Base-by-base conservation (phyloP, 2,113 vertebrate genomes). In the Halcyon malimbica region DNA sequence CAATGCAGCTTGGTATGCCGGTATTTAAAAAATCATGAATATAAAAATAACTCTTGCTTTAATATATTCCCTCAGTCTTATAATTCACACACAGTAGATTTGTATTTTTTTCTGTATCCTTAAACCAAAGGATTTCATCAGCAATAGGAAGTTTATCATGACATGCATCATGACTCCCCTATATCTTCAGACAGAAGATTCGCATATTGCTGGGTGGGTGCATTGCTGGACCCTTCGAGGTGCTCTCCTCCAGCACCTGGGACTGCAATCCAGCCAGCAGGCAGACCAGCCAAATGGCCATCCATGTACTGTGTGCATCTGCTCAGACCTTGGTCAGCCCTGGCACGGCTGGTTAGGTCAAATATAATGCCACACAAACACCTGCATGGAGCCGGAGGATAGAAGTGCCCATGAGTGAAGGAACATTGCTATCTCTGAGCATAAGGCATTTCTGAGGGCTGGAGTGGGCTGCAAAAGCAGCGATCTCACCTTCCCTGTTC, bases 381-480 rank as follows among this genome's bases (percentile, higher is more conserved):
- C 9, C 33, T 35, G 31, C 24, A 50, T 1, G 24, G 37, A 64
- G 17, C 4, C 1, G 1, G 73, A 71, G 31, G 56, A 46, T 5
- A 18, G 37, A 83, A 24, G 16, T 48, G 29, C 28, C 0, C 0
- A 5, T 44, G 41, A 18, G 8, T 1, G 3, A 64, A 82, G 28
- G 11, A 71, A 4, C 25, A 29, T 9, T 76, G 35, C 23, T 73
- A 11, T 19, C 15, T 37, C 57, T 63, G 20, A 50, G 14, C 19
- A 5, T 0, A 0, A 42, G 11, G 48, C 1, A 1, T 2, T 86
- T 31, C 25, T 76, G 53, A 53, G 69, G 50, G 31, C 28, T 64
- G 54, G 15, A 54, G 21, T 31, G 46, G 42, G 20, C 63, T 48
- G 44, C 24, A 73, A 64, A 56, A 77, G 39, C 41, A 78, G 14